Base-by-base conservation (phyloP, 1,140 invertebrate species). In the Drosophila biarmipes region DNA sequence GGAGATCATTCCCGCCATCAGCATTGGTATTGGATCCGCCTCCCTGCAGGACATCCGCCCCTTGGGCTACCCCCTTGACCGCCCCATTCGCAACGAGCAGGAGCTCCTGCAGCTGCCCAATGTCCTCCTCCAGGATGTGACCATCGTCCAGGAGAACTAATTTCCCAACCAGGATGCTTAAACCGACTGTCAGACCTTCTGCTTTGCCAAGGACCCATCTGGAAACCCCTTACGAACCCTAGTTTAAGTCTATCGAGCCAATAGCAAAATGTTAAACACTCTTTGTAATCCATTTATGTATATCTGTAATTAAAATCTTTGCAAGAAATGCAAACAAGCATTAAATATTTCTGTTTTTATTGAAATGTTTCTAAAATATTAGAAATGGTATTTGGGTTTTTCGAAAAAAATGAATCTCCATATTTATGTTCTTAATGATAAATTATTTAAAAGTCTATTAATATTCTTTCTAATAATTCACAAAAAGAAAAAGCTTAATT, bases 51-150 rank as follows among this genome's bases (percentile, higher is more conserved):
- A 92, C 49, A 29, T 51, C 12, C 78, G 76, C 19, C 78, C 82
- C 0, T 45, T 93, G 8, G 92, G 90, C 6, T 93, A 87, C 67
- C 93, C 93, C 3, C 85, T 93, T n/a, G 92, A 93, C 42, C 82
- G 92, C 37, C 73, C 71, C 27, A 87, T 92, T 24, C 66, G 75
- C 42, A 74, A 80, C 55, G 75, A 92, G 29, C 77, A 84, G 45
- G 38, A 85, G 8, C 40, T 90, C 0, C 73, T 92, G 62, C 84
- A 84, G 38, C 62, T 77, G 35, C 31, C 80, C 43, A 93, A 93
- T 67, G 56, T 91, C 2, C 71, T 78, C 10, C 52, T 92, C 17
- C 61, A 91, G 54, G 91, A 93, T 56, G 86, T 92, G 8, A 35
- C 86, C 17, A 91, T 93, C 45, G 53, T 79, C 15, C 86, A 90